phyloP scores from a whole-genome alignment of 2,797 vertebrate genomes.

The Taenioides sp. region DNA sequence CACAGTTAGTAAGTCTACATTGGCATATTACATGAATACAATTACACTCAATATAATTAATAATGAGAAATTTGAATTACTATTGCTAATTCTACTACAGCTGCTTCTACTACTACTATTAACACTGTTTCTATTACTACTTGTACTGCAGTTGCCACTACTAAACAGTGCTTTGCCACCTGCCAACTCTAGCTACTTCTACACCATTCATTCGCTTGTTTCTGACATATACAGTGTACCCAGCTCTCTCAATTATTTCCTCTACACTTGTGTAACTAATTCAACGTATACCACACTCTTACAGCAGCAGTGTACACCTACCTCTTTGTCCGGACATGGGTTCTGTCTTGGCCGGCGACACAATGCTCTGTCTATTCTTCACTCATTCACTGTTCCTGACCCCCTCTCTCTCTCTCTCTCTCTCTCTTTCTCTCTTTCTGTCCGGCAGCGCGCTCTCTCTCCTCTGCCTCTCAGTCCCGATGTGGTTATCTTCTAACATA shows the following conservation, averaged over 20 bases:
- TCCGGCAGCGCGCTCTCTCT: slow-evolving; percentile 42
- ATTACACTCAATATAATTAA: too few relatives aligned
- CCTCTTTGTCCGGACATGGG: slow-evolving; percentile 82
- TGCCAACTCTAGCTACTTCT: not conserved
- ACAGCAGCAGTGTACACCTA: slow-evolving; percentile 66
- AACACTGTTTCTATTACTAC: not conserved
- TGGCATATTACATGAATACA: too few relatives aligned
- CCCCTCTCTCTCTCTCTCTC: slow-evolving; percentile 15
- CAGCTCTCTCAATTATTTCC: slow-evolving; percentile 26
- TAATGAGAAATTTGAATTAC: too few relatives aligned
- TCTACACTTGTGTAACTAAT: slow-evolving; percentile 19
- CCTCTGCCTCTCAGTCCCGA: slow-evolving; percentile 39
- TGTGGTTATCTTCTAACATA: slow-evolving; percentile 62
- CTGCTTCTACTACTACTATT: not conserved
- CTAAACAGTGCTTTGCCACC: not conserved
- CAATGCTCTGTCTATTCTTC: slow-evolving; percentile 73
- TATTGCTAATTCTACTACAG: too few relatives aligned
- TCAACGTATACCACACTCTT: slow-evolving; percentile 42
- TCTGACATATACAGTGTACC: not conserved
- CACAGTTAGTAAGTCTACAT: too few relatives aligned
- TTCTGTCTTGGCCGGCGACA: slow-evolving; percentile 65
- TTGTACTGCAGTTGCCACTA: not conserved
- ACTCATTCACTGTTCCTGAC: slow-evolving; percentile 29
- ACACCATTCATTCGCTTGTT: slow-evolving; percentile 35
- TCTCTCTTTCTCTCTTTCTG: slow-evolving; percentile 29